Percentiles rank a stretch among this genome's conserved stretches.
Conservation (phyloP, 2,888 invertebrate species). For the Lumbricus terrestris region DNA sequence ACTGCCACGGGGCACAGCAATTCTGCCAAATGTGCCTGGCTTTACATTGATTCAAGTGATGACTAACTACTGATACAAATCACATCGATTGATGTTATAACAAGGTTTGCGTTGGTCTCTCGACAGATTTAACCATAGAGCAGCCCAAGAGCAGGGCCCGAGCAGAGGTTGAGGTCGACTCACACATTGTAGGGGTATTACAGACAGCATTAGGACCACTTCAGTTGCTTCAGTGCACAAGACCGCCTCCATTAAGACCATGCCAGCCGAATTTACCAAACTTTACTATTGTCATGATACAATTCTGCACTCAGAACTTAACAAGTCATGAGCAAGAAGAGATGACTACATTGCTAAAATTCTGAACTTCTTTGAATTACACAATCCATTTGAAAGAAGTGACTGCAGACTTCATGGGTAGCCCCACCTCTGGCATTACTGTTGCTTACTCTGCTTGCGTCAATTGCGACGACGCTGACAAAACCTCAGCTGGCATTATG, state of each 20-base stretch:
- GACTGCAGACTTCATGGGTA: neutral
- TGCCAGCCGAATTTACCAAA: neutral
- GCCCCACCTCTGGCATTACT: neutral
- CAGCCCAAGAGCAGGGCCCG: neutral
- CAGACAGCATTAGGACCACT: neutral
- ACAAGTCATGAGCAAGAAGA: neutral
- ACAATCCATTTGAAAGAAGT: neutral
- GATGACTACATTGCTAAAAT: neutral
- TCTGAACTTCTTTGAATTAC: neutral
- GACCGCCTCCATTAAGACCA: neutral
- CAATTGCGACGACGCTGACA: neutral
- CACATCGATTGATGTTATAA: neutral
- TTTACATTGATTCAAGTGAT: neutral
- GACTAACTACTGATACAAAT: neutral
- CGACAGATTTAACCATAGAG: conserved; percentile 10
- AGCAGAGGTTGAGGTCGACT: no score
- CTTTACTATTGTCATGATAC: neutral
- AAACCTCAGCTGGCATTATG: no score
- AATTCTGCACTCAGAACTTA: neutral
- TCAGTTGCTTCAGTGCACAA: neutral
- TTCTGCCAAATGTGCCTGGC: neutral
- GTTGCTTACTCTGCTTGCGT: neutral
- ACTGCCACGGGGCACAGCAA: neutral
- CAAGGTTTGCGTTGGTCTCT: neutral
- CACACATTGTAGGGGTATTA: neutral